A percentile compares a stretch with the other conserved stretches of the same genome.
These are phyloP conservation scores for Crossoptilon crossoptilon DNA, from an alignment of 2,797 vertebrate species.

Conservation along the genomic window DNA sequence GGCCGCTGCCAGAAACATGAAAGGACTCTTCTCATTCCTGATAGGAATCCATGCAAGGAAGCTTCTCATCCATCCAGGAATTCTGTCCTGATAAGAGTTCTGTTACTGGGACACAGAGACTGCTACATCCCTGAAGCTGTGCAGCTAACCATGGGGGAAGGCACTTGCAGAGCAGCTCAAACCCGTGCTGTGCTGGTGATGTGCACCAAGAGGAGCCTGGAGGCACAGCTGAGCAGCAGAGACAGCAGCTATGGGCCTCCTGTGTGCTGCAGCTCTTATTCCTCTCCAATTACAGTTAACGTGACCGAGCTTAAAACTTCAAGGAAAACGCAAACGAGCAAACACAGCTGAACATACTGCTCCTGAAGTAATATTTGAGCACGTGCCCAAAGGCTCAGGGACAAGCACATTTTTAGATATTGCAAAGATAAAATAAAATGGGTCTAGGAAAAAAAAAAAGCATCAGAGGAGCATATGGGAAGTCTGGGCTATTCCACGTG, in stretches of 20 bases:
- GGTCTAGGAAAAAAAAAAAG: background rate
- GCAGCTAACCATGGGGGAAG: background rate
- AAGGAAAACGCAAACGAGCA: background rate
- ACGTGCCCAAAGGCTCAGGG: background rate
- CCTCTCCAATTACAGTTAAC: background rate
- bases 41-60: background rate
- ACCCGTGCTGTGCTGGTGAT: background rate
- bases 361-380: background rate
- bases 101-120: background rate
- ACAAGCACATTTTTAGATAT: background rate
- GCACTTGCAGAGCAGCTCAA: background rate
- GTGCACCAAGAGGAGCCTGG: background rate
- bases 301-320: background rate
- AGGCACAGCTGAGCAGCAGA: background rate
- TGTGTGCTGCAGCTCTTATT: background rate
- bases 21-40: background rate
- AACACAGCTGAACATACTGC: background rate
- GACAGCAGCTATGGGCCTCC: accelerated
- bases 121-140: background rate
- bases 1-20: background rate
- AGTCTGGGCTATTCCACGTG: background rate
- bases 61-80: background rate
- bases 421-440: background rate
- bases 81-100: background rate
- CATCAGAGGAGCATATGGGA: background rate